A percentile compares a stretch with the other conserved stretches of the same genome.
Conservation (phyloP, 30 jellyfish, hydroid and myxozoan genomes). For the Aurelia aurita region DNA sequence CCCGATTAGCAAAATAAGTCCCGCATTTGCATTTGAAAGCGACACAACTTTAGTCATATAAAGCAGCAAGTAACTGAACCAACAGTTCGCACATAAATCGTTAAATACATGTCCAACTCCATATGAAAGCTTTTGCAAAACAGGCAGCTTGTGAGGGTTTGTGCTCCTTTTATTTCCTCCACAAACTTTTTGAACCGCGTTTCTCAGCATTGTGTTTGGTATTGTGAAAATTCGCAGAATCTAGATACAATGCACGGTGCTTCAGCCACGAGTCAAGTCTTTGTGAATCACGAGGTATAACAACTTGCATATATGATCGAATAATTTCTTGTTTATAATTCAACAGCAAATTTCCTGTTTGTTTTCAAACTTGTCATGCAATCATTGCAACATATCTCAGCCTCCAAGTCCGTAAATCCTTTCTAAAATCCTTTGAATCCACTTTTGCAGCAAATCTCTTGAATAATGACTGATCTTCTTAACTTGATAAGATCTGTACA, state of each 20-base stretch:
- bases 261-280: not conserved
- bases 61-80: slow-evolving; percentile 89
- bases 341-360: too few species aligned
- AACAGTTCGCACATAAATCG: slow-evolving; percentile 94
- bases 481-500: too few species aligned
- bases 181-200: slow-evolving; percentile 44
- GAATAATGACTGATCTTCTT: too few species aligned
- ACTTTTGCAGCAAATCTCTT: too few species aligned
- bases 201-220: slow-evolving; percentile 52
- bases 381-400: too few species aligned
- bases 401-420: too few species aligned
- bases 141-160: slow-evolving; percentile 41
- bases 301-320: too few species aligned
- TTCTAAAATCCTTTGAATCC: too few species aligned
- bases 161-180: not conserved
- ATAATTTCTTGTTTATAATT: too few species aligned
- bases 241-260: not conserved
- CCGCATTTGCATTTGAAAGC: slow-evolving; percentile 85
- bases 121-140: slow-evolving; percentile 63
- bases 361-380: too few species aligned
- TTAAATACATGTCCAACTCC: slow-evolving; percentile 96
- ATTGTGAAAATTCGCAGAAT: not conserved
- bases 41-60: slow-evolving; percentile 92
- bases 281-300: too few species aligned
- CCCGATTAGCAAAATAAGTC: slow-evolving; percentile 88